A percentile compares a stretch with the other conserved stretches of the same genome.
Evolutionary conservation across 2,113 vertebrate species (phyloP).

Genomic region (Cyphotilapia sp.): DNA sequence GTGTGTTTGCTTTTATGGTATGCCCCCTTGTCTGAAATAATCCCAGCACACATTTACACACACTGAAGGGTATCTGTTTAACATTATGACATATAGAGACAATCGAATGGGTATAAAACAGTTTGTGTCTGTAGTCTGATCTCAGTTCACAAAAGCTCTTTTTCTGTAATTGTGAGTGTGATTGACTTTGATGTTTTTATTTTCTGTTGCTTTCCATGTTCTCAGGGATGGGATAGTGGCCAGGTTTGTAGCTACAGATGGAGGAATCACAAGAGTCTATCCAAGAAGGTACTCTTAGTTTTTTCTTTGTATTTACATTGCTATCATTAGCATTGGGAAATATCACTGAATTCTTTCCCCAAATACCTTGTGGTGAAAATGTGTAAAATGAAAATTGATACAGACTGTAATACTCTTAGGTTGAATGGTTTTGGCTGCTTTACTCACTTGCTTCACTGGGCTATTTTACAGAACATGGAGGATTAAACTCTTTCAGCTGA

Average conservation of each 20-base stretch:
- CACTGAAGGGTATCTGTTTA: constrained; percentile 27
- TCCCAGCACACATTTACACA: not conserved
- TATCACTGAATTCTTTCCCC: not conserved
- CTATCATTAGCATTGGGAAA: not conserved
- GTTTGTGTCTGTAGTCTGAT: not conserved
- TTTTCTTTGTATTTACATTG: not conserved
- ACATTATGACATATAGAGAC: constrained; percentile 13
- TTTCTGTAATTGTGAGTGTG: not conserved
- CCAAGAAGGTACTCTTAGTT: constrained; percentile 82
- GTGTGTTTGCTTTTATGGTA: constrained; percentile 20
- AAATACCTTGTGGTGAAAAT: constrained; percentile 12
- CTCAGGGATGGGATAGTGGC: constrained; percentile 83
- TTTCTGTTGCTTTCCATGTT: constrained; percentile 21
- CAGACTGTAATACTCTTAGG: constrained; percentile 22
- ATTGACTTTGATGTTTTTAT: constrained; percentile 23
- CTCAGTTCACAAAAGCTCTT: not conserved
- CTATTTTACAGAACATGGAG: constrained; percentile 14
- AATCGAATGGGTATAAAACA: not conserved
- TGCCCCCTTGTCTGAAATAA: constrained; percentile 30
- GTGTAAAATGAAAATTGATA: constrained; percentile 43
- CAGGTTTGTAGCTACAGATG: constrained; percentile 93
- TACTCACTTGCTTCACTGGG: constrained; percentile 27
- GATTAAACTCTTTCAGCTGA: constrained; percentile 25
- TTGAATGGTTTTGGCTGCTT: constrained; percentile 19
- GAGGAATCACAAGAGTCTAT: constrained; percentile 93